A percentile compares a stretch with the other conserved stretches of the same genome.
phyloP scores from a whole-genome alignment of 2,888 invertebrate species.

The Oegoconia quadripuncta region DNA sequence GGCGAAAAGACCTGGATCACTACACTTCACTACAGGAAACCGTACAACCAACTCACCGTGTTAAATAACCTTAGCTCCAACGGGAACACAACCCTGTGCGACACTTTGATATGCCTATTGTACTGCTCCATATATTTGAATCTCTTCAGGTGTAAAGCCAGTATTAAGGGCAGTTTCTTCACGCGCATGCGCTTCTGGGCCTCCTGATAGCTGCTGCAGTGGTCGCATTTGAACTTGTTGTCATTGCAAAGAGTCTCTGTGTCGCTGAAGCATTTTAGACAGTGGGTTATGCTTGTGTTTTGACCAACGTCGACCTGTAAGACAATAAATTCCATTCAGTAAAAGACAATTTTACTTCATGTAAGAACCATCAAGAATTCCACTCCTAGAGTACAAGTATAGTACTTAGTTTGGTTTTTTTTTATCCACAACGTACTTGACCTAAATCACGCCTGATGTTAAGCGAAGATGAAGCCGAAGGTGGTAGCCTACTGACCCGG shows the following conservation, averaged over 20 bases:
- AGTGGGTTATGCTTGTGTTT: slow-evolving; percentile 99
- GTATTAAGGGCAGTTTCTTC: slow-evolving; percentile 97
- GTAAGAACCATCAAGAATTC: too few species aligned
- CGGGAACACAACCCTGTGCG: slow-evolving; percentile 99
- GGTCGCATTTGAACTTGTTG: slow-evolving; percentile 99
- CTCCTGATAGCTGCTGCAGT: slow-evolving; percentile 99
- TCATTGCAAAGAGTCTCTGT: slow-evolving; percentile 99
- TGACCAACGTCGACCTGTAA: slow-evolving; percentile 98
- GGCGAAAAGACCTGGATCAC: too few species aligned
- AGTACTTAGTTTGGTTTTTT: too few species aligned
- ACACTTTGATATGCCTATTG: slow-evolving; percentile 98
- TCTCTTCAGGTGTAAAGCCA: slow-evolving; percentile 98
- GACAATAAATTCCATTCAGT: background rate
- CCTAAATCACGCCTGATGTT: too few species aligned
- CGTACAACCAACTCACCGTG: slow-evolving; percentile 87
- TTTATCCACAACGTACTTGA: too few species aligned
- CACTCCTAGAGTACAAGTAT: too few species aligned
- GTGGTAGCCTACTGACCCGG: too few species aligned
- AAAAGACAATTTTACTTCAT: background rate
- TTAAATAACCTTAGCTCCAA: slow-evolving; percentile 98
- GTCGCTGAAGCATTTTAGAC: slow-evolving; percentile 97
- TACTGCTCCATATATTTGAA: slow-evolving; percentile 99
- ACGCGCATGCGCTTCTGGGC: slow-evolving; percentile 99
- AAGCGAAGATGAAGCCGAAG: too few species aligned
- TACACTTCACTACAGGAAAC: too few species aligned